Percentiles rank a stretch among this genome's conserved stretches.
Conservation (phyloP, 2,888 invertebrate genomes). For the Napeogenes sylphis region DNA sequence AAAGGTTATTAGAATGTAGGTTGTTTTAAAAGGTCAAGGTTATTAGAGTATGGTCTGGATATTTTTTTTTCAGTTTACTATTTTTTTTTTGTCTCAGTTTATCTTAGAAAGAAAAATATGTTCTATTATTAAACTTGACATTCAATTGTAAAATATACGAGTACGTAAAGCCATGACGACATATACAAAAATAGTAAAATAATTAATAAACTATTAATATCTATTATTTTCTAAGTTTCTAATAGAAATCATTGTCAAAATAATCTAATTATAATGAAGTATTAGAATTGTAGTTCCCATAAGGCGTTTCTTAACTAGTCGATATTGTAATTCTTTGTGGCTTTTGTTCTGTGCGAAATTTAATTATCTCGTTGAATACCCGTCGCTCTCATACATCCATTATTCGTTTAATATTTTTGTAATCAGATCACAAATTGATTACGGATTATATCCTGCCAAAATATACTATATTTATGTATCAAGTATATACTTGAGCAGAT, state of each 20-base stretch:
- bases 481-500: no score
- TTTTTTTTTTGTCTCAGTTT: constrained; percentile 1
- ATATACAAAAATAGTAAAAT: constrained; percentile 1
- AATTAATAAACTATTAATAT: neutral
- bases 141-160: no score
- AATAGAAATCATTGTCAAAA: neutral
- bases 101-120: constrained; percentile 6
- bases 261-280: constrained; percentile 17
- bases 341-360: constrained; percentile 36
- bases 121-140: neutral
- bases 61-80: constrained; percentile 6
- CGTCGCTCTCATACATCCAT: constrained; percentile 35
- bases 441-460: constrained; percentile 28
- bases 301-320: constrained; percentile 40
- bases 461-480: neutral
- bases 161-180: neutral
- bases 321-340: constrained; percentile 34
- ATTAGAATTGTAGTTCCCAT: constrained; percentile 32
- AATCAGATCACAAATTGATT: constrained; percentile 39
- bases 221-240: no score
- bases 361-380: constrained; percentile 37
- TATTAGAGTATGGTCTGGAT: constrained; percentile 32
- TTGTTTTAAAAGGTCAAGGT: constrained; percentile 61
- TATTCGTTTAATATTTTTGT: constrained; percentile 38
- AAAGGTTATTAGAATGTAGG: constrained; percentile 73